phyloP scores from a whole-genome alignment of 2,797 vertebrate genomes.

The Crocidura indochinensis region DNA sequence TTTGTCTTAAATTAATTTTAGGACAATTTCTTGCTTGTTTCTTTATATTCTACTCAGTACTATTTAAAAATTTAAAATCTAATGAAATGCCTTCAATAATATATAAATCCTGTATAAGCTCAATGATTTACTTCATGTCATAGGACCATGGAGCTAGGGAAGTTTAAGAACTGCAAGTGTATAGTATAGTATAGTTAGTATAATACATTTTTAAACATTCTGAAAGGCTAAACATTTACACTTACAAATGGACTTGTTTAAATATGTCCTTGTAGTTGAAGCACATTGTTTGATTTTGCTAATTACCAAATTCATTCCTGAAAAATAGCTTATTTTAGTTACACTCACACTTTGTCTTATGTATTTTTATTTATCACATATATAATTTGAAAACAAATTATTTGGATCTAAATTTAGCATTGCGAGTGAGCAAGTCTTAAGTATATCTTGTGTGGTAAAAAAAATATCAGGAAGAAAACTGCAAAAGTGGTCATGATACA shows the following conservation, averaged over 20 bases:
- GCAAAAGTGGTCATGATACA: conserved; percentile 58
- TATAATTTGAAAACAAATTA: conserved; percentile 24
- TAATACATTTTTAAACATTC: not conserved
- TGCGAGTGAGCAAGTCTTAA: conserved; percentile 64
- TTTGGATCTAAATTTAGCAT: conserved; percentile 15
- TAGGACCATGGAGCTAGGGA: not conserved
- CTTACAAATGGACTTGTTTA: not conserved
- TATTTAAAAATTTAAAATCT: conserved; percentile 29
- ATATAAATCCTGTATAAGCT: not conserved
- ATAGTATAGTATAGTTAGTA: not conserved
- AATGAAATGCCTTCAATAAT: conserved; percentile 6
- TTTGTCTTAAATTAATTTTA: not conserved
- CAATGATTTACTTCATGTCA: not conserved
- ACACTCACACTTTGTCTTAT: not conserved
- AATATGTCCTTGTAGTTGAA: not conserved
- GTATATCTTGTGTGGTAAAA: conserved; percentile 51
- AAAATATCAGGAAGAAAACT: not conserved
- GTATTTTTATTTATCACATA: not conserved
- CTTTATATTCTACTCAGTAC: not conserved
- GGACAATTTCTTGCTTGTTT: not conserved
- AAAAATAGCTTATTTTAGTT: not conserved
- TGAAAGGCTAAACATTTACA: not conserved
- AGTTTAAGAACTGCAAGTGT: not conserved
- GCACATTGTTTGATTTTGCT: accelerated
- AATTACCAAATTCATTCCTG: not conserved